Evolutionary conservation across 1,140 invertebrate species (phyloP).

Genomic region (Plodia interpunctella): DNA sequence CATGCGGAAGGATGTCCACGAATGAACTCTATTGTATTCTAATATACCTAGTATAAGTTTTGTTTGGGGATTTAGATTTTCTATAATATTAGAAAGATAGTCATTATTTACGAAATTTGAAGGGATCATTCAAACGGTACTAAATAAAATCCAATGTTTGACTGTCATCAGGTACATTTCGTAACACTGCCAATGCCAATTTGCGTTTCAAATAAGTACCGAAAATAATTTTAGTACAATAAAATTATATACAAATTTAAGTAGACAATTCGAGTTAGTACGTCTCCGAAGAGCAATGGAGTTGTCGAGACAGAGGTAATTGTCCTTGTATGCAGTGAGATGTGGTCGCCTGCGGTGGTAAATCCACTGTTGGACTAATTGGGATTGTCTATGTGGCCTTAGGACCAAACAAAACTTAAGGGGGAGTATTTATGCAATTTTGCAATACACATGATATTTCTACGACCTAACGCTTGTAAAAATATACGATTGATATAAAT

Average conservation of each 20-base stretch:
- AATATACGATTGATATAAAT: too few species aligned
- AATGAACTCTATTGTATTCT: not conserved
- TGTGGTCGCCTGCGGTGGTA: constrained; percentile 35
- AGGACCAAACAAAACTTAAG: not conserved
- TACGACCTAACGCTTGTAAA: too few species aligned
- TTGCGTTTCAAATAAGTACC: too few species aligned
- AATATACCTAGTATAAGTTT: not conserved
- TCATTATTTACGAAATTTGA: too few species aligned
- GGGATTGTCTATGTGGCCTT: constrained; percentile 14
- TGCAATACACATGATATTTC: too few species aligned
- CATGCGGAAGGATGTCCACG: not conserved
- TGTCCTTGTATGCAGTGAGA: constrained; percentile 34
- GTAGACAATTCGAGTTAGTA: not conserved
- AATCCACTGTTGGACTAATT: constrained; percentile 48
- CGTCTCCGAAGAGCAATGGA: constrained; percentile 18
- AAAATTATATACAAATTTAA: not conserved
- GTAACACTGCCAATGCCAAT: too few species aligned
- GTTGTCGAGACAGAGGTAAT: constrained; percentile 27
- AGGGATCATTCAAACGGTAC: too few species aligned
- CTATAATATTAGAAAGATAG: too few species aligned
- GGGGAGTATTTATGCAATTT: too few species aligned
- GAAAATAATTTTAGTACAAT: not conserved
- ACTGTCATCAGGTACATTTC: too few species aligned
- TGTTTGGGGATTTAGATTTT: too few species aligned
- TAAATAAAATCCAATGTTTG: too few species aligned